Percentiles rank a stretch among this genome's conserved stretches.
Evolutionary conservation across 2,113 vertebrate genomes (phyloP).

Genomic region (Prinia subflava): DNA sequence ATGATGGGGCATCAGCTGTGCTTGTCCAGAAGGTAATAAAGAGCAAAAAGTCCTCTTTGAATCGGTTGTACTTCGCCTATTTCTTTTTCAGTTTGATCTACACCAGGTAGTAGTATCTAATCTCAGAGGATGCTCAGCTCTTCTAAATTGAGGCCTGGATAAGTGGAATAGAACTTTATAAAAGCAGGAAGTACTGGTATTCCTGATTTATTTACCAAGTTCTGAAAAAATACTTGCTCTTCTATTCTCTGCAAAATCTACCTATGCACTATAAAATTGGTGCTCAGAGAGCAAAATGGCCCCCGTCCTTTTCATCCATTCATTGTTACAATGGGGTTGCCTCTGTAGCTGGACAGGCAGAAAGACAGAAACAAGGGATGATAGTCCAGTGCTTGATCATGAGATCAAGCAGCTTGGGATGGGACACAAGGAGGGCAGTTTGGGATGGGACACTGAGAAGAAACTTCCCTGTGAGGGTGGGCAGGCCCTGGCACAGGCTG

Average conservation of each 20-base stretch:
- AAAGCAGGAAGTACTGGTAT: not conserved
- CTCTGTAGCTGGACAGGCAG: fast-evolving
- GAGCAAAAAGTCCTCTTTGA: not conserved
- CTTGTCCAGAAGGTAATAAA: constrained; percentile 25
- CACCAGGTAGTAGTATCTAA: not conserved
- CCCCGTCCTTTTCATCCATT: fast-evolving
- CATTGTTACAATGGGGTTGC: fast-evolving
- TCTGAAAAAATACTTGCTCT: not conserved
- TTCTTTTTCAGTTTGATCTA: not conserved
- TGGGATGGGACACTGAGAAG: not conserved
- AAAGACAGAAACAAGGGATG: not conserved
- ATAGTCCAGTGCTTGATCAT: not conserved
- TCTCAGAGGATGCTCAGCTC: not conserved
- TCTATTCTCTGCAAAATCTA: not conserved
- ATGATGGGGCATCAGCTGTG: not conserved
- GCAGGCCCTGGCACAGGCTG: not conserved
- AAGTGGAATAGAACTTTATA: not conserved
- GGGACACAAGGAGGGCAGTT: not conserved
- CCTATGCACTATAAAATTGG: fast-evolving
- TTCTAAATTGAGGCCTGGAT: not conserved
- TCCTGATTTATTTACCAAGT: not conserved
- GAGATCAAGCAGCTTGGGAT: no score
- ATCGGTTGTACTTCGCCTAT: not conserved
- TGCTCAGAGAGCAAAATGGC: not conserved
- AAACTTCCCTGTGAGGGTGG: not conserved